Evolutionary conservation across 2,888 invertebrate genomes (phyloP).

Genomic region (Sclerodermus sp.): DNA sequence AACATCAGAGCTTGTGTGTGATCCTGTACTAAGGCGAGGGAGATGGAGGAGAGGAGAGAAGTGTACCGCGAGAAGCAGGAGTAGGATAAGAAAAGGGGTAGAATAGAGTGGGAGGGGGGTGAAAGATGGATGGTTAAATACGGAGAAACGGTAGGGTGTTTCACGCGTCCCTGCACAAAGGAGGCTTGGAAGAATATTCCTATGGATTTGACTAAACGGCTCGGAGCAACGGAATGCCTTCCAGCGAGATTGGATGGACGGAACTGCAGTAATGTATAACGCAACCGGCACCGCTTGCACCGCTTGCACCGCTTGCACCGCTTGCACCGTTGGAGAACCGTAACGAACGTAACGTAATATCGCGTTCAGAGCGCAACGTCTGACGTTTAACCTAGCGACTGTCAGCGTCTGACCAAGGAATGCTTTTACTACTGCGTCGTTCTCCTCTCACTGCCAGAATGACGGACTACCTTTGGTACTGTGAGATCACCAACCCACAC

Average conservation of each 20-base stretch:
- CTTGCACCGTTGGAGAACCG: neutral
- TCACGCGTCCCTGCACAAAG: constrained; percentile 1
- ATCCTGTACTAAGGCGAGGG: no score
- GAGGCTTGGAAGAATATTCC: neutral
- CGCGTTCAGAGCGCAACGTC: neutral
- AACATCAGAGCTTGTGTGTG: no score
- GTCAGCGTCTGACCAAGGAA: constrained; percentile 22
- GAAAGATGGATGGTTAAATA: constrained; percentile 3
- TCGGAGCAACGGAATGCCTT: neutral
- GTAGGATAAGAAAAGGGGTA: neutral
- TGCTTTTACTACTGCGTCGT: constrained; percentile 25
- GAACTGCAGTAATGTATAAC: neutral
- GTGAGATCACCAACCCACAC: no score
- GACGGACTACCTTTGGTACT: constrained; percentile 3
- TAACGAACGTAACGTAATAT: constrained; percentile 5
- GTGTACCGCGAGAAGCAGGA: no score
- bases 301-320: no score
- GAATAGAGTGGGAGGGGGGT: neutral
- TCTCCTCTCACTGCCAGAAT: constrained; percentile 4
- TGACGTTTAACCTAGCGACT: constrained; percentile 11
- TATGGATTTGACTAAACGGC: neutral
- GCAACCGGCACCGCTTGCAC: no score
- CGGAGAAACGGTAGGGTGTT: constrained; percentile 8
- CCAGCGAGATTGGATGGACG: neutral
- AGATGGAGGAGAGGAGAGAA: no score